These are phyloP conservation scores for Campylomormyrus numenius DNA, from an alignment of 2,113 vertebrate genomes.

Conservation along the genomic window DNA sequence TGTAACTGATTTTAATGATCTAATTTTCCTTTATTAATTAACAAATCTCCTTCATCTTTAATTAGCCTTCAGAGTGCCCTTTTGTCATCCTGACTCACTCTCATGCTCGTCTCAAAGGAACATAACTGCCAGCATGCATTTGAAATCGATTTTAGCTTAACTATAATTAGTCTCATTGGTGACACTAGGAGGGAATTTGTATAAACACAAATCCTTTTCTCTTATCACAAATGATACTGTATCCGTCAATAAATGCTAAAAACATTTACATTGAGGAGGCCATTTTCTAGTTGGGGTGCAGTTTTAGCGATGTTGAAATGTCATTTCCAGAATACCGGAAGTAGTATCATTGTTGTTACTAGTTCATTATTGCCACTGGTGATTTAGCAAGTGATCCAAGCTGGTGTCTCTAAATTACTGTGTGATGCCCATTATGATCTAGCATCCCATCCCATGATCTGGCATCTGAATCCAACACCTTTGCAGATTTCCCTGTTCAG, in stretches of 20 bases:
- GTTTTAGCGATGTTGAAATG: not conserved
- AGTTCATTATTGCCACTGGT: not conserved
- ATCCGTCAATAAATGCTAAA: not conserved
- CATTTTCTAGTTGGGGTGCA: not conserved
- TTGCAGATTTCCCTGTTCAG: not conserved
- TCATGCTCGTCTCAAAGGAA: not conserved
- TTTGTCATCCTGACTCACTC: not conserved
- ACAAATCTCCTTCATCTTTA: not conserved
- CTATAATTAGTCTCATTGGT: not conserved
- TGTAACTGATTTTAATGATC: not conserved
- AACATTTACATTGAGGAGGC: not conserved
- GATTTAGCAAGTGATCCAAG: not conserved
- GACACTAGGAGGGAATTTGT: not conserved
- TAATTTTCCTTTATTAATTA: not conserved
- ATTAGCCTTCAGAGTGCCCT: not conserved
- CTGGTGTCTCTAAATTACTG: not conserved
- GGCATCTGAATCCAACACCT: not conserved
- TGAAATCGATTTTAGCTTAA: not conserved
- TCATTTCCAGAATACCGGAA: not conserved
- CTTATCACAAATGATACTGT: not conserved
- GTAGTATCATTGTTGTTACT: not conserved
- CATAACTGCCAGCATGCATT: not conserved
- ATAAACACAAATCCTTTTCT: not conserved
- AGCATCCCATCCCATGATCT: not conserved
- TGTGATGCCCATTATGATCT: not conserved